Percentiles rank a stretch among this genome's conserved stretches.
phyloP scores from a whole-genome alignment of 2,797 vertebrate genomes.

The Borostomias antarcticus region DNA sequence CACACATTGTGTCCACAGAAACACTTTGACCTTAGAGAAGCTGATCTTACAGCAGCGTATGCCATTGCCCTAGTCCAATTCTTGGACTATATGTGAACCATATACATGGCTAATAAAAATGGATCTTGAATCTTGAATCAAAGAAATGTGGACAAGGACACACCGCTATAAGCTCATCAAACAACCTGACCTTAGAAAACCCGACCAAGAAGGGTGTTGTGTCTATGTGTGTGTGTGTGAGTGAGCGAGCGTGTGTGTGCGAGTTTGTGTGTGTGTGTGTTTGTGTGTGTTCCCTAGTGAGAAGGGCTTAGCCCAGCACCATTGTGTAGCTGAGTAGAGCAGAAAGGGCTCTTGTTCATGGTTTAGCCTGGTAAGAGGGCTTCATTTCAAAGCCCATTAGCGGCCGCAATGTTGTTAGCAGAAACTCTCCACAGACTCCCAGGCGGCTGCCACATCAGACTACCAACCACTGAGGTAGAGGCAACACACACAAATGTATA shows the following conservation, averaged over 20 bases:
- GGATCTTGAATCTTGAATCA: no score
- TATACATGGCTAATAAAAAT: no score
- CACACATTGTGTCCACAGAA: no score
- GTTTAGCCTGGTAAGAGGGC: slow-evolving; percentile 11
- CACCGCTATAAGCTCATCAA: slow-evolving; percentile 4
- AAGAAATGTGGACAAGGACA: no score
- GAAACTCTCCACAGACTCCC: neutral
- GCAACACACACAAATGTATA: slow-evolving; percentile 6
- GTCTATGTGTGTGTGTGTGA: neutral
- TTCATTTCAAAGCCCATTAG: slow-evolving; percentile 42
- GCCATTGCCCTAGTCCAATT: no score
- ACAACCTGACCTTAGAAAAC: neutral
- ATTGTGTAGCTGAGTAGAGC: slow-evolving; percentile 5
- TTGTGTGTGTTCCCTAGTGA: slow-evolving; percentile 26
- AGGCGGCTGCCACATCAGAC: neutral
- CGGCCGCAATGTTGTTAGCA: slow-evolving; percentile 13
- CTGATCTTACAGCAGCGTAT: no score
- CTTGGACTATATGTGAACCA: no score
- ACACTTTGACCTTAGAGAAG: no score
- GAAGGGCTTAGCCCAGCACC: neutral
- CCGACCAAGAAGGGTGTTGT: no score
- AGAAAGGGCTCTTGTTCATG: slow-evolving; percentile 13
- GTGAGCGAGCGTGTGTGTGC: no score
- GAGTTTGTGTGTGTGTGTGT: neutral
- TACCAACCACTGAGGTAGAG: slow-evolving; percentile 5